Percentiles rank a stretch among this genome's conserved stretches.
These are phyloP conservation scores for Melierax canorus DNA, from an alignment of 2,113 vertebrate genomes.

Conservation along the genomic window DNA sequence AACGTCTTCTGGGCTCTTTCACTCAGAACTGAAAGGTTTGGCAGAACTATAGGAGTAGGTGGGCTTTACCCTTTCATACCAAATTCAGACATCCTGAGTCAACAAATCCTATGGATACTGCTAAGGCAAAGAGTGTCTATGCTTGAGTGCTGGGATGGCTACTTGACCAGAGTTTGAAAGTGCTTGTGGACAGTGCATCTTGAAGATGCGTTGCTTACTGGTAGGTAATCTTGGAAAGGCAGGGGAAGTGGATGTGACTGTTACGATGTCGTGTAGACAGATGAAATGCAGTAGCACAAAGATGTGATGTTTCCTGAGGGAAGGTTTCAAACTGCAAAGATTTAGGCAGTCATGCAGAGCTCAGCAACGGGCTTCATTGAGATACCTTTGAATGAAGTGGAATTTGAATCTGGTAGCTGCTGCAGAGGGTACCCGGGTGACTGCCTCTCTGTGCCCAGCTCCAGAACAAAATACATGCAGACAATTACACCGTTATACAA, in stretches of 20 bases:
- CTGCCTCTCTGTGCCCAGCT: neutral
- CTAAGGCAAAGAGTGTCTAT: neutral
- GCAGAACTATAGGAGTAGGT: fast-evolving
- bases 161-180: neutral
- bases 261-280: neutral
- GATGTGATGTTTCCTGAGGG: neutral
- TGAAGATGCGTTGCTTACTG: neutral
- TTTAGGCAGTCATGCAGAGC: neutral
- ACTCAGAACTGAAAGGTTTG: neutral
- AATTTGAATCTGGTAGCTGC: neutral
- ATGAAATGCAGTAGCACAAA: neutral
- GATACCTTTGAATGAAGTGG: neutral
- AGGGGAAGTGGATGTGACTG: neutral
- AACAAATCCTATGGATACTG: neutral
- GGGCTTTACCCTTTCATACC: neutral
- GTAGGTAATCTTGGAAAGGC: neutral
- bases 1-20: neutral
- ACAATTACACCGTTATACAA: fast-evolving
- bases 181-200: neutral
- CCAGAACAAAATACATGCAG: no score
- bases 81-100: neutral
- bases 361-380: neutral
- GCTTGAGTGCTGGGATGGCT: neutral
- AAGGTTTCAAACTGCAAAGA: neutral
- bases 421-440: neutral